Evolutionary conservation across 2,888 invertebrate species (phyloP), one percentile per base, ranked within the genome.

Genomic region (Lasioglossum lativentre): DNA sequence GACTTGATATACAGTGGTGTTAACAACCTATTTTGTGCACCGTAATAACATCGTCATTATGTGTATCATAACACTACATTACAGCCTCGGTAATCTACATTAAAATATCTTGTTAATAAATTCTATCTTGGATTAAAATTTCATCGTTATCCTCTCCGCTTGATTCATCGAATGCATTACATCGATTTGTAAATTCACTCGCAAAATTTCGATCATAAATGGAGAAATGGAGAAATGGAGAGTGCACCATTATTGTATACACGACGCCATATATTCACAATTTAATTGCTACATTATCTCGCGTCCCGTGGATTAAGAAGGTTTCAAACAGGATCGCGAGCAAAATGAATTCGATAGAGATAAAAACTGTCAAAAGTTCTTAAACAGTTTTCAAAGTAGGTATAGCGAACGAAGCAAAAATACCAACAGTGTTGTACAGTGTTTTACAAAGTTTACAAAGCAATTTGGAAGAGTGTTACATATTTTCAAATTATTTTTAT

Each of bases 71-170:
- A 71, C 45, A 72, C 59, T 45, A n/a, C 45, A n/a, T 42, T 63
- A 30, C 38, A 42, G 2, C 14, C 63, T 14, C 38, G 71, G 42
- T 85, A 85, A 85, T 85, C 56, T 66, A 47, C 70, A 40, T 85
- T 78, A 66, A 75, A 85, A 85, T 85, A 75, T 78, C 71, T 74
- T 75, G 66, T 72, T 75, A 78, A 84, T 85, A 75, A 78, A 85
- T 85, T 78, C 66, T 38, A 4, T 19, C 75, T 30, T 42, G 59
- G 68, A 85, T 85, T 75, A 79, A 78, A 85, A 75, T 75, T 70
- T 52, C 70, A 71, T 82, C 76, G 56, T 38, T 70, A 56, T 34
- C 27, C 63, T 14, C 23, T 40, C 10, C n/a, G 14, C 19, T 52
- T 70, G 77, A 83, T 83, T 73, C 66, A 56, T 73, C 34, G 30